phyloP scores from a whole-genome alignment of 2,113 vertebrate genomes.

The Tyto alba region DNA sequence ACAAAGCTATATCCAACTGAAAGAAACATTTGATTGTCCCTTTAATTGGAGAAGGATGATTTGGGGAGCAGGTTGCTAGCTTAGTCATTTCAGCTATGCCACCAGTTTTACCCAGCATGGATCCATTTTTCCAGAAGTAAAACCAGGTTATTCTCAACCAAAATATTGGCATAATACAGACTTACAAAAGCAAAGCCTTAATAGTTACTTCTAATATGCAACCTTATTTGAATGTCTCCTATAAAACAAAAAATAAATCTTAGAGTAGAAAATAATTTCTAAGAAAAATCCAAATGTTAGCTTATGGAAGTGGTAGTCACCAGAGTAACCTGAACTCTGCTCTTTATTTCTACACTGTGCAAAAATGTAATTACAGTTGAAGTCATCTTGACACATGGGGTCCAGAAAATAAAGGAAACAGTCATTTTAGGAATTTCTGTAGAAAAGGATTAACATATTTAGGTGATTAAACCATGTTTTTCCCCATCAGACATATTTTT shows the following conservation, averaged over 20 bases:
- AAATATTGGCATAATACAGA: not conserved
- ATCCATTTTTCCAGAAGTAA: not conserved
- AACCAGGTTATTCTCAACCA: not conserved
- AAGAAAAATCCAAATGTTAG: not conserved
- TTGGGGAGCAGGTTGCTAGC: not conserved
- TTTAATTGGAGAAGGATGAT: not conserved
- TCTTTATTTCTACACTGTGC: not conserved
- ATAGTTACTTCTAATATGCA: not conserved
- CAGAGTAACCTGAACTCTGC: not conserved
- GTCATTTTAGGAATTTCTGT: not conserved
- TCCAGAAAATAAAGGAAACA: not conserved
- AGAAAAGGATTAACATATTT: not conserved
- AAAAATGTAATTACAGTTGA: not conserved
- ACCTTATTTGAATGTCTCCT: accelerated
- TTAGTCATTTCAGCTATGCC: not conserved
- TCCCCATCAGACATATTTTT: not conserved
- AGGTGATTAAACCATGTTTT: not conserved
- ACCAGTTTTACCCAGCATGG: not conserved
- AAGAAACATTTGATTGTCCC: not conserved
- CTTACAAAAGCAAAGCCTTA: not conserved
- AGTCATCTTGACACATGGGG: not conserved
- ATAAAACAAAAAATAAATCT: not conserved
- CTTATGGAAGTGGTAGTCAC: not conserved
- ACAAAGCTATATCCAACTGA: not conserved
- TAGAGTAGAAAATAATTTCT: not conserved